Evolutionary conservation across 2,888 invertebrate genomes (phyloP).

Genomic region (Cryptocephalus moraei): DNA sequence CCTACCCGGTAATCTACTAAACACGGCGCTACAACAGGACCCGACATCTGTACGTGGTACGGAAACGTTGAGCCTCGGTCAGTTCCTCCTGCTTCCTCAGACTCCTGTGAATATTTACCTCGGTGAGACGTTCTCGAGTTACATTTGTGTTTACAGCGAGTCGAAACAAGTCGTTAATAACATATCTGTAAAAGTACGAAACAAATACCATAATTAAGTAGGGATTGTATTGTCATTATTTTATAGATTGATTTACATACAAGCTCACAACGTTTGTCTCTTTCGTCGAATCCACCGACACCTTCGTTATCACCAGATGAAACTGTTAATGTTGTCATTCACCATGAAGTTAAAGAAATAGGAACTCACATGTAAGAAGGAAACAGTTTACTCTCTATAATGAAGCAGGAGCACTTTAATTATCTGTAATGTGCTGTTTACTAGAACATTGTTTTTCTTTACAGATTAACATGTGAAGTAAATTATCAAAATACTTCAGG

Average conservation of each 20-base stretch:
- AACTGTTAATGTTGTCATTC: constrained; percentile 89
- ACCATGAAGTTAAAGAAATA: constrained; percentile 98
- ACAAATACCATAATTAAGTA: not conserved
- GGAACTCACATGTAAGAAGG: constrained; percentile 84
- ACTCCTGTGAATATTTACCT: constrained; percentile 97
- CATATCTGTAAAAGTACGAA: constrained; percentile 65
- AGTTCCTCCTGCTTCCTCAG: constrained; percentile 87
- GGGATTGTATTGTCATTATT: constrained; percentile 10
- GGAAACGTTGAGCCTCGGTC: constrained; percentile 76
- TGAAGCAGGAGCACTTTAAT: too few relatives aligned
- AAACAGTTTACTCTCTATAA: too few relatives aligned
- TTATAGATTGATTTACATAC: constrained; percentile 85
- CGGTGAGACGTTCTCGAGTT: constrained; percentile 97
- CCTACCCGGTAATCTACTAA: constrained; percentile 71
- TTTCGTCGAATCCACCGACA: constrained; percentile 58
- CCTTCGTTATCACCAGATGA: constrained; percentile 61
- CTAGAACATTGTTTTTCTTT: not conserved
- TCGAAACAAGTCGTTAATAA: constrained; percentile 74
- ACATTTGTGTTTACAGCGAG: constrained; percentile 94
- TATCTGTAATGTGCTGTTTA: not conserved
- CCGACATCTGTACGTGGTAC: constrained; percentile 72
- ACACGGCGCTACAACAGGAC: constrained; percentile 69
- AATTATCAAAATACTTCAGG: constrained; percentile 71
- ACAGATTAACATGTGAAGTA: constrained; percentile 89
- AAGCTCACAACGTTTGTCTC: constrained; percentile 72